Evolutionary conservation across 2,113 vertebrate species (phyloP).

Genomic region (Zootoca vivipara): DNA sequence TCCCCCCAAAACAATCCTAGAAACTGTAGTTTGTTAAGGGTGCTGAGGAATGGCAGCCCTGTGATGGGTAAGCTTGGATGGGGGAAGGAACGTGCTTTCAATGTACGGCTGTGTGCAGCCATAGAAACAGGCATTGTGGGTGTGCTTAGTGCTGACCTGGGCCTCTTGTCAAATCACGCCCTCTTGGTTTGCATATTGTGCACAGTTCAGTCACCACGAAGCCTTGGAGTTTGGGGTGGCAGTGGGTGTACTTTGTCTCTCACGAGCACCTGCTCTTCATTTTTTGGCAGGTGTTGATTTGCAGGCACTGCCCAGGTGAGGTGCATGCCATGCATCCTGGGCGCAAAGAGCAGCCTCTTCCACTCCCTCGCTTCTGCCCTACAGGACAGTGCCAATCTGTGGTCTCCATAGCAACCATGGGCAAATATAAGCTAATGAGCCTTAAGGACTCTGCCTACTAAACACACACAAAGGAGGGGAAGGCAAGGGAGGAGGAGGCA

Average conservation of each 20-base stretch:
- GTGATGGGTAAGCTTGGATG: no score
- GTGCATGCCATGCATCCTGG: neutral
- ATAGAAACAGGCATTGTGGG: neutral
- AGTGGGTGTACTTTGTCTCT: neutral
- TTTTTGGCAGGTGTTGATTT: neutral
- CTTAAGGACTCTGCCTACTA: conserved; percentile 1
- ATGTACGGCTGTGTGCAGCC: no score
- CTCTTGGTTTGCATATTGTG: neutral
- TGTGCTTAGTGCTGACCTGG: neutral
- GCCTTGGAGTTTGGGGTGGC: no score
- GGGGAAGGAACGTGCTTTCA: no score
- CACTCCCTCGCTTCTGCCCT: neutral
- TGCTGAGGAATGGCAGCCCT: neutral
- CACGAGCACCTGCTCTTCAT: neutral
- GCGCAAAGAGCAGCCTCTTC: neutral
- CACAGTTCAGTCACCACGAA: neutral
- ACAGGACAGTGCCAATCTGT: neutral
- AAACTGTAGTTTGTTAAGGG: no score
- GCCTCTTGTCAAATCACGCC: neutral
- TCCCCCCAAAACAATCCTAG: no score
- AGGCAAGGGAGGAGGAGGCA: neutral
- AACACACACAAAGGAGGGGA: neutral
- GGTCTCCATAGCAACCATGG: conserved; percentile 19
- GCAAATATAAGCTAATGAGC: conserved; percentile 14
- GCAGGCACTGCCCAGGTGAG: neutral